Base-by-base conservation (phyloP, 2,888 invertebrate genomes). In the Caenorhabditis wallacei region DNA sequence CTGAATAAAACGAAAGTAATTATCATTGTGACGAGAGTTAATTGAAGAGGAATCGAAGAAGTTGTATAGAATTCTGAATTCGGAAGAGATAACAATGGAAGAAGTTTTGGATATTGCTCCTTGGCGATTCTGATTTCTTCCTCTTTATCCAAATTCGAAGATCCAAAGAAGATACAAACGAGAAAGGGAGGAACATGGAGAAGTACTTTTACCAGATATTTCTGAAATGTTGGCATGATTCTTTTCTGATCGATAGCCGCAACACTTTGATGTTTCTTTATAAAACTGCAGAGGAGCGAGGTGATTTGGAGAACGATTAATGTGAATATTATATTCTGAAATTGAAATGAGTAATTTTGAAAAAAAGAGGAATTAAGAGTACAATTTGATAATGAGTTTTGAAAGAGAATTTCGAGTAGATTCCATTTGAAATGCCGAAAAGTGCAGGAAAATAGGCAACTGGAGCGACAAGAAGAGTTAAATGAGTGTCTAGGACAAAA, bases 261-360 rank as follows among this genome's bases (percentile, higher is more conserved):
- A 30, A 74, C 74, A 40, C 74, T 74, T 22, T 74, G 74, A 66
- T 74, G 74, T 24, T 74, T 74, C 24, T 63, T 63, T 2, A 74
- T 74, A 46, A 74, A 74, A 48, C 74, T 74, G 64, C 74, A 74
- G 0, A 74, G 22, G 3, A 74, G 57, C 0, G 74, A 43, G 1
- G 63, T 35, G 46, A 74, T 56, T 74, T 74, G 64, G 7, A 74
- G 64, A 18, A 74, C 35, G 1, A 74, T 74, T 1, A 74, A 18
- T 4, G 56, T 74, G 64, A 74, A 66, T 2, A 74, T 24, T 4
- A 54, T 30, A 20, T 74, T 66, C 74, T 74, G 74, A 46, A 74
- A 61, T 1, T 37, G n/a, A n/a, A n/a, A n/a, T n/a, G n/a, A n/a
- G n/a, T n/a, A n/a, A n/a, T n/a, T n/a, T n/a, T n/a, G n/a, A n/a